These are phyloP conservation scores for Drosophila limbata DNA, from an alignment of 2,888 invertebrate species.

Conservation along the genomic window DNA sequence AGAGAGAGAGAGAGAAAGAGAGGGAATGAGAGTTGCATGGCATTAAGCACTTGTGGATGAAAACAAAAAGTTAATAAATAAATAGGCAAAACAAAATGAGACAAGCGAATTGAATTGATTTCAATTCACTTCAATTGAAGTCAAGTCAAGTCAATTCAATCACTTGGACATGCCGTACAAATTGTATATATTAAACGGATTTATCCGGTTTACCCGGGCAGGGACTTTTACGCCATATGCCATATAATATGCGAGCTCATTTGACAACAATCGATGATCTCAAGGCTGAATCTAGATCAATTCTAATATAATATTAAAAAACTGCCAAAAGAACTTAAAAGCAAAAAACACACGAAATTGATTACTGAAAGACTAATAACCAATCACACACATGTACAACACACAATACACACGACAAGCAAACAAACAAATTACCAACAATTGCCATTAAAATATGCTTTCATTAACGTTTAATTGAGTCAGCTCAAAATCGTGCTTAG, in stretches of 20 bases:
- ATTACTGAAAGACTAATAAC: conserved; percentile 38
- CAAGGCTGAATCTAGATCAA: conserved; percentile 51
- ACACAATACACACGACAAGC: conserved; percentile 33
- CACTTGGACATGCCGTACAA: conserved; percentile 66
- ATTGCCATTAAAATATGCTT: conserved; percentile 65
- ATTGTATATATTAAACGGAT: conserved; percentile 66
- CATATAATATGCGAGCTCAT: conserved; percentile 43
- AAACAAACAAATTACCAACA: conserved; percentile 64
- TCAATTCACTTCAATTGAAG: conserved; percentile 63
- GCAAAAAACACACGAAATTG: conserved; percentile 14
- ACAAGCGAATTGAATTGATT: conserved; percentile 22
- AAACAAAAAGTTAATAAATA: conserved; percentile 21
- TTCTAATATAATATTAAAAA: conserved; percentile 39
- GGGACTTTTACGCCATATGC: conserved; percentile 22
- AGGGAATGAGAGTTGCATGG: conserved; percentile 37
- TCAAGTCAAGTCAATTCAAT: conserved; percentile 23
- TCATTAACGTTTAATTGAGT: conserved; percentile 68
- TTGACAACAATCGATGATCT: conserved; percentile 55
- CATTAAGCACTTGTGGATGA: conserved; percentile 32
- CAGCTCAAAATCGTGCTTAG: conserved; percentile 8
- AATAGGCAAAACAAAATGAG: conserved; percentile 30
- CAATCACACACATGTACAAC: conserved; percentile 1
- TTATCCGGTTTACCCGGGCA: conserved; percentile 48
- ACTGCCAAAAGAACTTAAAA: conserved; percentile 36
- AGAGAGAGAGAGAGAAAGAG: background rate